Percentiles rank a stretch among this genome's conserved stretches.
Conservation (phyloP, 2,888 invertebrate genomes). For the Thereva nobilitata region DNA sequence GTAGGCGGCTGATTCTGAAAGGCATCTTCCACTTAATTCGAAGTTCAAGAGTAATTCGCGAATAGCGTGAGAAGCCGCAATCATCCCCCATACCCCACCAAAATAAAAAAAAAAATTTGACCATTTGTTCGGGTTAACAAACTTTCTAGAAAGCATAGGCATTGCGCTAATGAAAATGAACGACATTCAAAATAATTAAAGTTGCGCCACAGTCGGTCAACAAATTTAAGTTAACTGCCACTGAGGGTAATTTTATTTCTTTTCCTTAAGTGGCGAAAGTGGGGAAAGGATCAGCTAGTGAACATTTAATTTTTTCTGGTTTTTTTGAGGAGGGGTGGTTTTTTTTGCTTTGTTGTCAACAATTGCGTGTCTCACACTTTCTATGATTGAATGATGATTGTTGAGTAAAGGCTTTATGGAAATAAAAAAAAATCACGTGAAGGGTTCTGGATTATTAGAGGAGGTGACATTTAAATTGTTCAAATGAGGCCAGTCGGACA, state of each 20-base stretch:
- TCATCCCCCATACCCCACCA: background rate
- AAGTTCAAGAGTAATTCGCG: conserved; percentile 27
- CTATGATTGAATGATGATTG: no score
- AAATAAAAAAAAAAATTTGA: no score
- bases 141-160: background rate
- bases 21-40: conserved; percentile 4
- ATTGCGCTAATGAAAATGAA: conserved; percentile 27
- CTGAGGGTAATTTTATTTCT: conserved; percentile 6
- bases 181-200: conserved; percentile 28
- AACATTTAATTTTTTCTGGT: background rate
- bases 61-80: conserved; percentile 23
- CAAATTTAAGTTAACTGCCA: conserved; percentile 27
- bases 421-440: no score
- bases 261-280: background rate
- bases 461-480: no score
- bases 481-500: no score
- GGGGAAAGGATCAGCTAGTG: no score
- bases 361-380: no score
- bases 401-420: no score
- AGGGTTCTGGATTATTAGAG: no score
- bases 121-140: conserved; percentile 18
- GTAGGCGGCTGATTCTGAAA: conserved; percentile 2
- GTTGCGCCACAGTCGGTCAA: conserved; percentile 17
- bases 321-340: no score
- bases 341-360: background rate